Conservation (phyloP, 2,888 invertebrate species). For the Acrocyrtus sp. region DNA sequence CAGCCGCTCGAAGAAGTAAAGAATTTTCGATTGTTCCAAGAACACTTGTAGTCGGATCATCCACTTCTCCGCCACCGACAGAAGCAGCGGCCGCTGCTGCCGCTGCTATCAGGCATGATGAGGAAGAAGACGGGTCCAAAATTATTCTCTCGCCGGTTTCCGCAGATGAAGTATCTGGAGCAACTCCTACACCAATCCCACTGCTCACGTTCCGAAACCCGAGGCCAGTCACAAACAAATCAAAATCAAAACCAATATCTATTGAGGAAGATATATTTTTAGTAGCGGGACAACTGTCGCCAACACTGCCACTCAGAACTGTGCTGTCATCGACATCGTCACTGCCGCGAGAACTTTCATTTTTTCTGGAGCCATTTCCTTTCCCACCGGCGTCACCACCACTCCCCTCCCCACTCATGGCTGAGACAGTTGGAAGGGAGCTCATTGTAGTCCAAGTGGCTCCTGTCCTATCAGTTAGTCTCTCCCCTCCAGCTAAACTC, state of each 20-base stretch:
- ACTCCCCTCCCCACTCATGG: slow-evolving; percentile 26
- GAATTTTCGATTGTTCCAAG: slow-evolving; percentile 50
- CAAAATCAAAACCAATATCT: slow-evolving; percentile 55
- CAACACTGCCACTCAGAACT: slow-evolving; percentile 10
- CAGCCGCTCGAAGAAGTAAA: slow-evolving; percentile 42
- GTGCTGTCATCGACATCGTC: slow-evolving; percentile 4
- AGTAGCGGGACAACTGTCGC: slow-evolving; percentile 42
- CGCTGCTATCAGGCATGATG: slow-evolving; percentile 34
- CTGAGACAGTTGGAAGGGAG: slow-evolving; percentile 22
- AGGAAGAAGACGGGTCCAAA: slow-evolving; percentile 1
- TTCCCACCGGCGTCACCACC: slow-evolving; percentile 17
- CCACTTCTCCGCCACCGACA: slow-evolving; percentile 22
- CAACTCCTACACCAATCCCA: slow-evolving; percentile 1
- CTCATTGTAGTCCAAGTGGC: slow-evolving; percentile 40
- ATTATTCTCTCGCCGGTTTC: neutral
- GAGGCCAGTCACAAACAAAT: slow-evolving; percentile 48
- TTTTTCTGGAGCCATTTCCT: neutral
- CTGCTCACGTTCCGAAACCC: slow-evolving; percentile 44
- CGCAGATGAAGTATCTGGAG: slow-evolving; percentile 9
- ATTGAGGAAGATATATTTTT: slow-evolving; percentile 38
- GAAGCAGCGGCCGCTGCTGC: no score
- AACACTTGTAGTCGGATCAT: slow-evolving; percentile 30
- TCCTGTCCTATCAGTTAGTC: slow-evolving; percentile 26
- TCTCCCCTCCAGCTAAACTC: neutral
- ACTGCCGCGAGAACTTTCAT: slow-evolving; percentile 16